phyloP scores from a whole-genome alignment of 2,797 vertebrate genomes.

The Pyrocephalus nanus region DNA sequence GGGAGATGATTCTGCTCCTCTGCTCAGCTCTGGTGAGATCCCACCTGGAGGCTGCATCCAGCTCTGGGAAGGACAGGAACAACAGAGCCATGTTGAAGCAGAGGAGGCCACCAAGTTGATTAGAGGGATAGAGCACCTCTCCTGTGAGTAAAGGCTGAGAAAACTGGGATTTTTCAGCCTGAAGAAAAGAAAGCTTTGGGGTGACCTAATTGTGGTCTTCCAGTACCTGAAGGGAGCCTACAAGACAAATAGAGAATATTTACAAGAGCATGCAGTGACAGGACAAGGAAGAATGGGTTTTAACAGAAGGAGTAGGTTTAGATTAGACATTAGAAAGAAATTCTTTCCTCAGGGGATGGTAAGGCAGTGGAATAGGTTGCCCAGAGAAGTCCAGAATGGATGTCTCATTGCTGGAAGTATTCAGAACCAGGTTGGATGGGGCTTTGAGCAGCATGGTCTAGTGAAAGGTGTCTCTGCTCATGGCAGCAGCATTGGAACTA shows the following conservation, averaged over 20 bases:
- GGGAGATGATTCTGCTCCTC: background rate
- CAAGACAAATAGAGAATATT: background rate
- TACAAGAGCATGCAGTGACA: background rate
- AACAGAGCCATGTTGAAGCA: background rate
- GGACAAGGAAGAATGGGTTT: background rate
- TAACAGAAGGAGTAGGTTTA: background rate
- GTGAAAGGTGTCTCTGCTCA: background rate
- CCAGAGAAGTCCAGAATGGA: background rate
- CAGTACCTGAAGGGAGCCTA: background rate
- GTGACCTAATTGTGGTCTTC: background rate
- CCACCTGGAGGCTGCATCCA: background rate
- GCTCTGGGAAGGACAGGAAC: background rate
- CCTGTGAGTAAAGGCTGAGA: background rate
- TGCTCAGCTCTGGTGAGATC: background rate
- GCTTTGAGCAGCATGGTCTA: background rate
- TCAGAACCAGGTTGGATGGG: background rate
- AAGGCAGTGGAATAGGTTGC: background rate
- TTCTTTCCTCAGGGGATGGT: background rate
- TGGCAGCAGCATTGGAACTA: background rate
- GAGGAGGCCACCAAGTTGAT: background rate
- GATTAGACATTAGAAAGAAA: background rate
- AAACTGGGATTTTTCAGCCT: background rate
- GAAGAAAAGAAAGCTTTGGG: background rate
- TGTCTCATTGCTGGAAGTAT: background rate
- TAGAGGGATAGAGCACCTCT: background rate